Percentiles rank a stretch among this genome's conserved stretches.
Conservation (phyloP, 2,888 invertebrate genomes). For the Ochropleura leucogaster region DNA sequence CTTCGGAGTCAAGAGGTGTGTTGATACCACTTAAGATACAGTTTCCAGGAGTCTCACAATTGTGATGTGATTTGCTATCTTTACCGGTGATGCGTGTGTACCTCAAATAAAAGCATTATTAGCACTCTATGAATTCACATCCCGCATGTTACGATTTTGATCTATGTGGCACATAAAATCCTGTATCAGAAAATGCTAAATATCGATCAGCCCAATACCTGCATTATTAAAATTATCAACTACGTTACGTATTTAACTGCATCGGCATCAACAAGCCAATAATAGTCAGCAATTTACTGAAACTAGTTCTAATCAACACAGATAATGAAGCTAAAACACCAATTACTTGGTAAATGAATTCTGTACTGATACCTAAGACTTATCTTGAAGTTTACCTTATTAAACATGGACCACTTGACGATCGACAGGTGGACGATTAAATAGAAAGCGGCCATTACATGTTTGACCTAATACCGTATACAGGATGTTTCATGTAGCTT, state of each 20-base stretch:
- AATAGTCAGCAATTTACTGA: constrained; percentile 24
- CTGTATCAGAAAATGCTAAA: neutral
- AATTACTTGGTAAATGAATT: constrained; percentile 49
- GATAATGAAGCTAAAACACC: constrained; percentile 29
- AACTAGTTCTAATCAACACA: constrained; percentile 25
- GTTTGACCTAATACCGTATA: constrained; percentile 48
- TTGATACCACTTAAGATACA: constrained; percentile 56
- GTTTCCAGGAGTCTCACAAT: constrained; percentile 27
- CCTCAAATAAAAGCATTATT: neutral
- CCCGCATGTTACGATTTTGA: neutral
- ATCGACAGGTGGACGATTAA: constrained; percentile 59
- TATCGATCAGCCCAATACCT: neutral
- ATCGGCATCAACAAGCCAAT: constrained; percentile 14
- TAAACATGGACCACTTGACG: constrained; percentile 39
- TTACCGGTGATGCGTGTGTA: neutral
- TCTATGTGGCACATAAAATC: neutral
- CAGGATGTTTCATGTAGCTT: constrained; percentile 44
- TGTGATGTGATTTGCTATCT: constrained; percentile 21
- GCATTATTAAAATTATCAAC: neutral
- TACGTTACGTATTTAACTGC: constrained; percentile 6
- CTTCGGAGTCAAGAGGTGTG: constrained; percentile 56
- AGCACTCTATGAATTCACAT: neutral
- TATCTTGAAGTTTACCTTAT: constrained; percentile 48
- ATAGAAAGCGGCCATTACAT: constrained; percentile 58
- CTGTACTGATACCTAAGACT: constrained; percentile 24